Evolutionary conservation across 2,888 invertebrate genomes (phyloP), one percentile per base, ranked within the genome.

Genomic region (Thera britannica): DNA sequence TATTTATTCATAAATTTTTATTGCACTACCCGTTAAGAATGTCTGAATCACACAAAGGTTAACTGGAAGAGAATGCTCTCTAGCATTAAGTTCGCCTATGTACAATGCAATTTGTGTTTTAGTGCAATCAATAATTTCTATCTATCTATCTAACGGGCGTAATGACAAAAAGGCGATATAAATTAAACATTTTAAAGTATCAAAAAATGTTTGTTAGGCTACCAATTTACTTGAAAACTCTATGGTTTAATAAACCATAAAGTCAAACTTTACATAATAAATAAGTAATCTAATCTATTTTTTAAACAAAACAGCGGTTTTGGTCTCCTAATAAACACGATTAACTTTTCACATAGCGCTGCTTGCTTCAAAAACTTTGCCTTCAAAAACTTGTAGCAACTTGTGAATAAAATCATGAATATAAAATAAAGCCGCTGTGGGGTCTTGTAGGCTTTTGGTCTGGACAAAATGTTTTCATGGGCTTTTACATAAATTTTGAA

Each of bases 331-430:
- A 65, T 68, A 68, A 68, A 68, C 49, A 64, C 44, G 57, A 65
- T 69, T 54, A 69, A 69, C 49, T 65, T 69, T 69, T 69, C 59
- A 62, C 65, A 69, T 59, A 61, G 58, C 57, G 60, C 51, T 23
- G 58, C 62, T 34, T 38, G 44, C 23, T 23, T 23, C 23, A 36
- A 38, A 62, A 74, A 72, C 71, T 71, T 71, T 67, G 60, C 67
- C 70, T 70, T 71, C 36, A 36, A 64, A 68, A 68, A 65, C 55
- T 67, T 67, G 62, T 65, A 60, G 70, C 62, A 68, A 70, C 67
- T 76, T 75, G 72, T 73, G 73, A 79, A 77, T 71, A 79, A 79
- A 79, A 76, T 75, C 75, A 75, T 80, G 77, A 77, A 76, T 75
- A 77, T 55, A 65, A 59, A 54, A 65, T 44, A 52, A 35, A 58